Evolutionary conservation across 2,797 vertebrate species (phyloP).

Genomic region (Falco novaeseelandiae): DNA sequence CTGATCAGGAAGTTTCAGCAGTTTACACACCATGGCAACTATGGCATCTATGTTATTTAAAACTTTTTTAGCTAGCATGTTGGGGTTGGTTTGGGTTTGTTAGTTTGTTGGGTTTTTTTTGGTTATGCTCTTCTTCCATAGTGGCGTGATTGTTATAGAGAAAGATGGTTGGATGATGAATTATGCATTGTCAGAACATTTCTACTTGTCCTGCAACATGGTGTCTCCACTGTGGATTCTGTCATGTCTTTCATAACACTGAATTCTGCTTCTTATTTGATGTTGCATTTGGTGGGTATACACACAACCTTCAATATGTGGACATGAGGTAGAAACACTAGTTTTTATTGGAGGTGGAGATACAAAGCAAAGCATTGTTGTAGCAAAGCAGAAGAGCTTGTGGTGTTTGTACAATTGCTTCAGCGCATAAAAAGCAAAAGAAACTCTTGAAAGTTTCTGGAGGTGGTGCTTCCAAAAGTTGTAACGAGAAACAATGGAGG

Average conservation of each 20-base stretch:
- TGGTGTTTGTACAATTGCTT: background rate
- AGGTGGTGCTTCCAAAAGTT: background rate
- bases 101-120: background rate
- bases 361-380: background rate
- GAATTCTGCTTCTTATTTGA: background rate
- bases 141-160: background rate
- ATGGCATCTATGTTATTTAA: background rate
- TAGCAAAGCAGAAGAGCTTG: background rate
- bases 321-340: background rate
- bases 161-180: background rate
- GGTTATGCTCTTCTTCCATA: background rate
- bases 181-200: background rate
- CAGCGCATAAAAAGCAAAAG: background rate
- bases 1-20: background rate
- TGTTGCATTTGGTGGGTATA: background rate
- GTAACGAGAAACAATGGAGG: background rate
- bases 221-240: background rate
- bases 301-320: background rate
- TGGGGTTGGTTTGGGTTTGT: background rate
- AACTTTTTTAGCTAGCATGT: background rate
- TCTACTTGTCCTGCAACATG: background rate
- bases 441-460: background rate
- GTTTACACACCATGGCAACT: background rate
- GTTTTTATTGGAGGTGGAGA: background rate
- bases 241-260: background rate